These are phyloP conservation scores for Sus cebifrons DNA, from an alignment of 2,797 vertebrate genomes.

Conservation along the genomic window DNA sequence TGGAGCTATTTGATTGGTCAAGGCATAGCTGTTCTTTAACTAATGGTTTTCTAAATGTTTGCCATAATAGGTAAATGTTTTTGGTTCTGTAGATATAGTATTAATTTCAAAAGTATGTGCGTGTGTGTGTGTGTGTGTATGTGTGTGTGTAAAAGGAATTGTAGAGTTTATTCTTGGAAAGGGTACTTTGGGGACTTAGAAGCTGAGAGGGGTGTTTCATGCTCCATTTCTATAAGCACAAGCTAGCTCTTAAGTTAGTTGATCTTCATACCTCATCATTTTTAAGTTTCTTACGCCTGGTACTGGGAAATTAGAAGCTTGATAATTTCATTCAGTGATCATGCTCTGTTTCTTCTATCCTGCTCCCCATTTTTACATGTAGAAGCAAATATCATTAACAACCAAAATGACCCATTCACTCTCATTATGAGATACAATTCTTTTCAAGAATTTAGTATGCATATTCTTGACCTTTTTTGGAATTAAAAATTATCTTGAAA, in stretches of 20 bases:
- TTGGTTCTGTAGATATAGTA: neutral
- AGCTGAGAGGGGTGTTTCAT: neutral
- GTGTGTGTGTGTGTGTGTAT: neutral
- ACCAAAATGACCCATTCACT: conserved; percentile 70
- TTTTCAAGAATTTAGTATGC: conserved; percentile 80
- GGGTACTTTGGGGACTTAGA: neutral
- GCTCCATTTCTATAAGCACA: neutral
- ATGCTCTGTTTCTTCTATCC: conserved; percentile 58
- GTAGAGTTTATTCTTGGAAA: neutral
- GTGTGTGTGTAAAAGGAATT: neutral
- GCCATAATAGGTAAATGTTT: neutral
- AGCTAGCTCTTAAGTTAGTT: neutral
- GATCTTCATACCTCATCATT: neutral
- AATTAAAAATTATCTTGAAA: conserved; percentile 86
- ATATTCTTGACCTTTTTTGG: conserved; percentile 84
- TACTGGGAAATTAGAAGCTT: conserved; percentile 36
- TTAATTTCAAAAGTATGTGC: neutral
- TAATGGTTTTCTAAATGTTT: neutral
- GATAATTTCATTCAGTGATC: conserved; percentile 41
- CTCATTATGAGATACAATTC: conserved; percentile 76
- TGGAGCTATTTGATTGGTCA: neutral
- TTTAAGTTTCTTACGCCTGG: neutral
- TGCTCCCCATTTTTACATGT: neutral
- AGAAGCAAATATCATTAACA: conserved; percentile 78
- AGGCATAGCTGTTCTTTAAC: neutral